Conservation (phyloP, 64 coral and sea anemone species). For the Porites lutea region DNA sequence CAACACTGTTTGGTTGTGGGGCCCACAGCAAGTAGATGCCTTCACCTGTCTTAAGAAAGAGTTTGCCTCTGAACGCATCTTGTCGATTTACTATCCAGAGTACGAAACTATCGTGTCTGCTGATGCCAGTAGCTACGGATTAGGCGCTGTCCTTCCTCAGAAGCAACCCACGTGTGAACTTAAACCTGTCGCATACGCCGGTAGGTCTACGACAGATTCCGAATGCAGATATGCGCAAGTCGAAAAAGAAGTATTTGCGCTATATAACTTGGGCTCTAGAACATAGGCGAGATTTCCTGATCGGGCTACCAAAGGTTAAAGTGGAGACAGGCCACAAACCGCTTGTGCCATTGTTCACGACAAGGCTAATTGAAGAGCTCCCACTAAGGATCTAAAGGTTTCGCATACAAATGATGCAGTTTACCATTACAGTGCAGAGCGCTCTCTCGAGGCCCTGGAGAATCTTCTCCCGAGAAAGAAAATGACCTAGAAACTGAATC, state of each 20-base stretch:
- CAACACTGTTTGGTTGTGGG: conserved; percentile 43
- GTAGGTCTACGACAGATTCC: conserved; percentile 3
- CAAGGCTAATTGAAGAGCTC: not conserved
- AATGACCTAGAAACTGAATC: not conserved
- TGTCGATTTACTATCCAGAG: conserved; percentile 52
- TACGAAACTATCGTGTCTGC: conserved; percentile 44
- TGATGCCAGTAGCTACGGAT: conserved; percentile 55
- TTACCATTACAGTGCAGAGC: conserved; percentile 7
- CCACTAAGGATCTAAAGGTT: not conserved
- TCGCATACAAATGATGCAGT: conserved; percentile 14
- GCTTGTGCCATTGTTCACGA: not conserved
- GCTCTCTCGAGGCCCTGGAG: not conserved
- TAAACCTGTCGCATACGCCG: conserved; percentile 16
- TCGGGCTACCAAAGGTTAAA: not conserved
- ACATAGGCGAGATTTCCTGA: not conserved
- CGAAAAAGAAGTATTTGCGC: not conserved
- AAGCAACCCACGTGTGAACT: conserved; percentile 10
- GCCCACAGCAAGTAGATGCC: conserved; percentile 26
- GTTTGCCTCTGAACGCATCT: not conserved
- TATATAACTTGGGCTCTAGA: not conserved
- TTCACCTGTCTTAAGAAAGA: conserved; percentile 40
- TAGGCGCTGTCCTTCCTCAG: conserved; percentile 63
- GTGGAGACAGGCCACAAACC: conserved; percentile 14
- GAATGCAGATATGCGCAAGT: not conserved
- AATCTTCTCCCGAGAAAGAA: not conserved